These are phyloP conservation scores for Anas platyrhynchos DNA, from an alignment of 2,113 vertebrate species.

Conservation along the genomic window DNA sequence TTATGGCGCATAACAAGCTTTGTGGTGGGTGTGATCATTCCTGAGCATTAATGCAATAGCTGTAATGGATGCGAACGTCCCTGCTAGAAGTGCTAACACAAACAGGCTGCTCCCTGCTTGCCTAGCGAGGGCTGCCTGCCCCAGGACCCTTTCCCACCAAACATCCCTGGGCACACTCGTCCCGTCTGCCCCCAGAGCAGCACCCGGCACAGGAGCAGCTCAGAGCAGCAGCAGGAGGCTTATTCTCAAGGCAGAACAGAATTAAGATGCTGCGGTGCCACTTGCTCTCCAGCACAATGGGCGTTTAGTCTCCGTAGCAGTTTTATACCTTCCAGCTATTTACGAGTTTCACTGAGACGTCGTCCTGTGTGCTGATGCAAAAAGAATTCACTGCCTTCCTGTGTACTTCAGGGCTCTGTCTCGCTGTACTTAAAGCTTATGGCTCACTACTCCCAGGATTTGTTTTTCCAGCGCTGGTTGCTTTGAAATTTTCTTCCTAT, in stretches of 20 bases:
- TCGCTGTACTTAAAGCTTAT: neutral
- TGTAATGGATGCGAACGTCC: neutral
- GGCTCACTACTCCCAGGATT: neutral
- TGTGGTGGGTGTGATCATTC: neutral
- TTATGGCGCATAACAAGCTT: slow-evolving; percentile 41
- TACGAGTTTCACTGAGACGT: neutral
- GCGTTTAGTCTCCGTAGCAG: neutral
- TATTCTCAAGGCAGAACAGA: neutral
- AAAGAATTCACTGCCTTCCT: too few relatives aligned
- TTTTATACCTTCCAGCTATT: neutral
- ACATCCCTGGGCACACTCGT: neutral
- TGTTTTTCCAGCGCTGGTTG: neutral
- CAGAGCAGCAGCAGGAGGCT: neutral
- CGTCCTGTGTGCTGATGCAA: neutral
- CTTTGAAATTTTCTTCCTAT: neutral
- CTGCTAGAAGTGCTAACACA: neutral
- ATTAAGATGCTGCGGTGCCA: neutral
- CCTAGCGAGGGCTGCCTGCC: neutral
- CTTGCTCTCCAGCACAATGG: accelerated
- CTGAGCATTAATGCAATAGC: neutral
- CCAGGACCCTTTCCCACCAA: accelerated
- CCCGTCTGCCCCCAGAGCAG: too few relatives aligned
- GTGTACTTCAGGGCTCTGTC: accelerated
- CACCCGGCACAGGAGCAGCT: too few relatives aligned
- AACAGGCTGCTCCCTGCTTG: neutral